Evolutionary conservation across 2,888 invertebrate genomes (phyloP).

Genomic region (Fragum sueziense): DNA sequence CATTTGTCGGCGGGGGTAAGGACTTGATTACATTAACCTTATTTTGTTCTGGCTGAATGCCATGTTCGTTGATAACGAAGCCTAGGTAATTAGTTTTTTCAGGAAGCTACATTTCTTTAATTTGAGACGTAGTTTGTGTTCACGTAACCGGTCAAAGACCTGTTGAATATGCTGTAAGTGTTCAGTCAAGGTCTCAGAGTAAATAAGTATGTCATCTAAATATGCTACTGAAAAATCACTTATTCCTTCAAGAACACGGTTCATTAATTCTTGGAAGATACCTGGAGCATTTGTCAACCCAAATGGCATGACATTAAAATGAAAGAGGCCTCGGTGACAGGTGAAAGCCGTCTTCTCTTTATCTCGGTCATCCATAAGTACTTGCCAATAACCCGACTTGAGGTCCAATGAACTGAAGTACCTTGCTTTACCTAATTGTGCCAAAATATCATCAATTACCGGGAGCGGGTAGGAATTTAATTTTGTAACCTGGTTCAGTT

Average conservation of each 20-base stretch:
- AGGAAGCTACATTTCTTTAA: conserved; percentile 44
- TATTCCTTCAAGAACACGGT: conserved; percentile 36
- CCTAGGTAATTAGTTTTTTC: conserved; percentile 40
- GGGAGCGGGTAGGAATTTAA: conserved; percentile 38
- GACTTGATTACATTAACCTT: conserved; percentile 34
- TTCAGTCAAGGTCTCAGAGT: conserved; percentile 36
- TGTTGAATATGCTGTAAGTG: conserved; percentile 40
- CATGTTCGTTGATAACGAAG: conserved; percentile 34
- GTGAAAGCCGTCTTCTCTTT: conserved; percentile 45
- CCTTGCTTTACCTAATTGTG: conserved; percentile 22
- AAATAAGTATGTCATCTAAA: conserved; percentile 58
- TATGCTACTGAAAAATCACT: conserved; percentile 44
- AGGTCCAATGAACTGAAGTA: conserved; percentile 44
- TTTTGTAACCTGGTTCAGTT: conserved; percentile 22
- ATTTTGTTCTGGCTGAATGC: conserved; percentile 35
- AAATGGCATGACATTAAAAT: conserved; percentile 44
- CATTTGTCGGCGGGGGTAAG: conserved; percentile 34
- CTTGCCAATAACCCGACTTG: conserved; percentile 44
- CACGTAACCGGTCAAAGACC: conserved; percentile 39
- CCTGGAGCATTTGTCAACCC: conserved; percentile 38
- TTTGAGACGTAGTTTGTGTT: conserved; percentile 39
- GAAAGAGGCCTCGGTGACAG: conserved; percentile 35
- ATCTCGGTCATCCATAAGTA: conserved; percentile 26
- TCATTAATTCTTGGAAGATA: conserved; percentile 41
- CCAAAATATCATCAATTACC: conserved; percentile 41